Base-by-base conservation (phyloP, 2,113 vertebrate genomes). In the Uria lomvia region DNA sequence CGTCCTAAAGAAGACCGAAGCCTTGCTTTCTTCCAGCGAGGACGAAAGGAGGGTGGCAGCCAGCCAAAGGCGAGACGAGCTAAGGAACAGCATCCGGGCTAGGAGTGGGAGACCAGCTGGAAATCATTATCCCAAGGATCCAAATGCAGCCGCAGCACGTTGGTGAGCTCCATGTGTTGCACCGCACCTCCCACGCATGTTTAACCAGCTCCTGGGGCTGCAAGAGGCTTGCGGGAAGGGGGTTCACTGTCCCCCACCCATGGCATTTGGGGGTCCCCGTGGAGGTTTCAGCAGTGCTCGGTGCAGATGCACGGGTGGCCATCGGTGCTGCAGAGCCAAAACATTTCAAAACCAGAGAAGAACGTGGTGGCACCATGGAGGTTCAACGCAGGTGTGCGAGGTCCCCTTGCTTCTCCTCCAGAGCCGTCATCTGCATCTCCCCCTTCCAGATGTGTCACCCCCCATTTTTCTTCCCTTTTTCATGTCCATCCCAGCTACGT, bases 61-160 rank as follows among this genome's bases (percentile, higher is more conserved):
- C 70, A 82, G 84, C 82, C 76, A 58, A 76, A 70, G 68, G 62
- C 49, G 4, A 86, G 59, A 52, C 1, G 16, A 42, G 74, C 81
- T 52, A 74, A 86, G 45, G 67, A 86, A 66, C 43, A 85, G 50
- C 58, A 77, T 88, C 71, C 78, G 52, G 77, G 32, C 63, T 71
- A 27, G 55, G 76, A 81, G 83, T 10, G 58, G 67, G 59, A 86
- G 47, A 74, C 67, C 82, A 86, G 90, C 82, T 92, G 90, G 65
- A 92, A 83, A 13, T 59, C 85, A 71, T 83, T 77, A 83, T 38
- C 36, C 65, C 11, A 0, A 43, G 85, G 77, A 77, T 87, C 72
- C 50, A 45, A 71, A 63, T 3, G 22, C 43, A 76, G 71, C 77
- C 24, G 5, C 77, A 47, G 63, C 2, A 0, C 2, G 2, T 29